Percentiles rank a stretch among this genome's conserved stretches.
phyloP scores from a whole-genome alignment of 2,888 invertebrate species.

The Cerceris ruficornis region DNA sequence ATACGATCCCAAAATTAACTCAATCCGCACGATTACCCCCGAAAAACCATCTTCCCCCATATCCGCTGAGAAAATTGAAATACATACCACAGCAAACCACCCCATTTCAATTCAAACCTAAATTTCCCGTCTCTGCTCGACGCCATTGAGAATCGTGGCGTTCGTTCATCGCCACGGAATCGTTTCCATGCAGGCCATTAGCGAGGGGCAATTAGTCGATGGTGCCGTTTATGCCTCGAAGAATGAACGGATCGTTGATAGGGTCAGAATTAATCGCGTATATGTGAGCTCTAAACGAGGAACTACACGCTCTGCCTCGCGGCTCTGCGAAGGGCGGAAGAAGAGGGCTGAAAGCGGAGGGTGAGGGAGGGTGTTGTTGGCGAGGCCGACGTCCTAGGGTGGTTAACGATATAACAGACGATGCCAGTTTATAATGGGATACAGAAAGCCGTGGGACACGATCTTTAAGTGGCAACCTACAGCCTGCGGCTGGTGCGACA shows the following conservation, averaged over 20 bases:
- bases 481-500: slow-evolving; percentile 10
- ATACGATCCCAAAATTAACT: too few species aligned
- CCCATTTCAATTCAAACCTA: not conserved
- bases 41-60: not conserved
- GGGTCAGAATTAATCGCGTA: slow-evolving; percentile 24
- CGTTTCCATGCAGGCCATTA: slow-evolving; percentile 1
- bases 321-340: not conserved
- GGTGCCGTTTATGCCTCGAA: slow-evolving; percentile 2
- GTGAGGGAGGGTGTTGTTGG: not conserved
- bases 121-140: slow-evolving; percentile 9
- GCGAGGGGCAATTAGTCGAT: slow-evolving; percentile 21
- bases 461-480: slow-evolving; percentile 24
- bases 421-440: slow-evolving; percentile 55
- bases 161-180: not conserved
- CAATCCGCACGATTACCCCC: too few species aligned
- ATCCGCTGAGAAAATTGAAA: not conserved
- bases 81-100: not conserved
- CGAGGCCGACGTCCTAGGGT: slow-evolving; percentile 32
- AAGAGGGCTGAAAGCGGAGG: not conserved
- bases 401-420: slow-evolving; percentile 53
- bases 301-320: not conserved
- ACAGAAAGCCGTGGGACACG: slow-evolving; percentile 28
- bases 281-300: not conserved
- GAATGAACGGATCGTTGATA: slow-evolving; percentile 6
- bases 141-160: not conserved